phyloP scores from a whole-genome alignment of 1,140 invertebrate species.

The Limonius californicus region DNA sequence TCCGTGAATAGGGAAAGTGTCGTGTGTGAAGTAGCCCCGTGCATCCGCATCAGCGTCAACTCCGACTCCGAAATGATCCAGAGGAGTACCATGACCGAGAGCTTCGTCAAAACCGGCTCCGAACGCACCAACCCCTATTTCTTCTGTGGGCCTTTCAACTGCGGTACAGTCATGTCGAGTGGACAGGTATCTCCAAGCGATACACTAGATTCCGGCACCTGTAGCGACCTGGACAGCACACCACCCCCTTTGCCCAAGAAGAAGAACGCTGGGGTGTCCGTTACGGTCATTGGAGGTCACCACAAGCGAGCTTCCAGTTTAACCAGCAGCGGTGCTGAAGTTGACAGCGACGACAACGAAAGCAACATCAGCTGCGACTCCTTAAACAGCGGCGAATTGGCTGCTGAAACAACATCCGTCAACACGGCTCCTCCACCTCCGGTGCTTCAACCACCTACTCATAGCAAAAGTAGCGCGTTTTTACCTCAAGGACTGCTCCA shows the following conservation, averaged over 20 bases:
- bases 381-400: constrained; percentile 60
- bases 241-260: constrained; percentile 68
- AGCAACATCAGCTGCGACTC: constrained; percentile 70
- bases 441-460: constrained; percentile 5
- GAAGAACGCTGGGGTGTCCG: constrained; percentile 50
- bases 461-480: constrained; percentile 43
- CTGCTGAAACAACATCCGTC: not conserved
- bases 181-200: constrained; percentile 76
- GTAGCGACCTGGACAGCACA: constrained; percentile 73
- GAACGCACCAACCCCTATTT: constrained; percentile 51
- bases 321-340: constrained; percentile 55
- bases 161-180: constrained; percentile 62
- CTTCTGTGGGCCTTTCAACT: constrained; percentile 53
- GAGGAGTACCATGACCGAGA: constrained; percentile 34
- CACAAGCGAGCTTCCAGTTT: constrained; percentile 52
- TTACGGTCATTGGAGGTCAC: constrained; percentile 48
- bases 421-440: constrained; percentile 4
- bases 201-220: constrained; percentile 76
- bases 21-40: constrained; percentile 28
- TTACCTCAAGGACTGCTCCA: constrained; percentile 57
- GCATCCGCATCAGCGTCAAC: constrained; percentile 52
- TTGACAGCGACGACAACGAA: constrained; percentile 65
- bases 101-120: constrained; percentile 8
- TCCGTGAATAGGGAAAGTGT: constrained; percentile 47
- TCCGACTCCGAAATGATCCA: constrained; percentile 33